phyloP scores from a whole-genome alignment of 2,888 invertebrate species.

The Formica aserva region DNA sequence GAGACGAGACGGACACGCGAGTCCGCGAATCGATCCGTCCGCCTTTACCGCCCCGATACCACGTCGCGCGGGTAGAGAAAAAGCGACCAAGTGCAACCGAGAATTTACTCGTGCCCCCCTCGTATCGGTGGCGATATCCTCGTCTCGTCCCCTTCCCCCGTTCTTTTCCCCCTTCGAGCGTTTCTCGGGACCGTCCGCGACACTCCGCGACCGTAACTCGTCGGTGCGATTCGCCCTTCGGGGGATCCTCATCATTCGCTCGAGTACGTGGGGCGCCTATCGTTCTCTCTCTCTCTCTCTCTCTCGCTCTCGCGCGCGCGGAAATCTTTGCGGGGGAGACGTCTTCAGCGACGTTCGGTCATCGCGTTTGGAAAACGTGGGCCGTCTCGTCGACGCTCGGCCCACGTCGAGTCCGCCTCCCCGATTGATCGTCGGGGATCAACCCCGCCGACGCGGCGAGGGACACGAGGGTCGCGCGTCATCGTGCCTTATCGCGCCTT shows the following conservation, averaged over 20 bases:
- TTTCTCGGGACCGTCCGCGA: neutral
- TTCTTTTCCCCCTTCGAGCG: neutral
- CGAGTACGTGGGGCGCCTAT: too few species aligned
- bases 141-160: neutral
- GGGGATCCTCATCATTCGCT: too few species aligned
- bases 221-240: too few species aligned
- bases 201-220: neutral
- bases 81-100: neutral
- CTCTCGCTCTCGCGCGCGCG: neutral
- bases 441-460: conserved; percentile 6
- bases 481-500: conserved; percentile 18
- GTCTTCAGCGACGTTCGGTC: neutral
- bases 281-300: too few species aligned
- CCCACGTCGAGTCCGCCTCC: conserved; percentile 30
- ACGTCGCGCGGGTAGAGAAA: neutral
- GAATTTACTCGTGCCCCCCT: neutral
- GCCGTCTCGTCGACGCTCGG: conserved; percentile 37
- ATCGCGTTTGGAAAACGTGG: conserved; percentile 21
- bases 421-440: conserved; percentile 50
- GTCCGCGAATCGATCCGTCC: conserved; percentile 43
- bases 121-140: neutral
- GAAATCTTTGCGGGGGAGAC: neutral
- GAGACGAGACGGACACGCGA: conserved; percentile 25
- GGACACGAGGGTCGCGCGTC: conserved; percentile 9
- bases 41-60: conserved; percentile 31